A percentile compares a stretch with the other conserved stretches of the same genome.
phyloP scores from a whole-genome alignment of 2,888 invertebrate genomes.

The Melanophora roralis region DNA sequence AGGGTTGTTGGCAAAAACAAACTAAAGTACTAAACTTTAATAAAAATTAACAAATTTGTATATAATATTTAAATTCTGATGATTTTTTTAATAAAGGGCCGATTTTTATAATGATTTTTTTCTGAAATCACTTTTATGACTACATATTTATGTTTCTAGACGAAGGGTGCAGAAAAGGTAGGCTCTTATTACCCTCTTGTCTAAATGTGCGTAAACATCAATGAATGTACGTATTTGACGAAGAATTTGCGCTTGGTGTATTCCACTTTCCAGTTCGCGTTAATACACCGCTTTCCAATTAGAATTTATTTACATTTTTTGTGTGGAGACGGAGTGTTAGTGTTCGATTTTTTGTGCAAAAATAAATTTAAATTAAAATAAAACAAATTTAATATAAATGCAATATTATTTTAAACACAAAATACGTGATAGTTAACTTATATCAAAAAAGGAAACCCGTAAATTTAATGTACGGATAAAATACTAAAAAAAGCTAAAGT shows the following conservation, averaged over 20 bases:
- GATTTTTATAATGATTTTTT: no score
- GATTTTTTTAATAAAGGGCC: no score
- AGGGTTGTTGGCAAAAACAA: no score
- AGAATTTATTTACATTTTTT: constrained; percentile 72
- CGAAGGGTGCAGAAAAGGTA: no score
- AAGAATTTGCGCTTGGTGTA: constrained; percentile 45
- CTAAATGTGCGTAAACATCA: no score
- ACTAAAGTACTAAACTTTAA: no score
- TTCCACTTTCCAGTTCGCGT: constrained; percentile 63
- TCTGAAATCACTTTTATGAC: no score
- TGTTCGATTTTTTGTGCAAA: constrained; percentile 55
- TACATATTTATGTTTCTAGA: no score
- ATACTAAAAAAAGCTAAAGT: background rate
- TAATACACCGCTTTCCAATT: constrained; percentile 68
- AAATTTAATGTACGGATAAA: background rate
- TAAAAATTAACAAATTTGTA: no score
- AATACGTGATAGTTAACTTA: constrained; percentile 47
- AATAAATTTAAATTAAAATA: constrained; percentile 64
- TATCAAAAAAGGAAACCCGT: constrained; percentile 25
- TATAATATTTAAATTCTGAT: no score
- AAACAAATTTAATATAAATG: constrained; percentile 35
- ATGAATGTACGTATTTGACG: constrained; percentile 5
- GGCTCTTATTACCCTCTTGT: no score
- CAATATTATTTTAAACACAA: constrained; percentile 35
- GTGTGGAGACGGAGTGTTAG: constrained; percentile 68